Conservation (phyloP, 2,797 vertebrate species). For the Catostomus latipinnis region DNA sequence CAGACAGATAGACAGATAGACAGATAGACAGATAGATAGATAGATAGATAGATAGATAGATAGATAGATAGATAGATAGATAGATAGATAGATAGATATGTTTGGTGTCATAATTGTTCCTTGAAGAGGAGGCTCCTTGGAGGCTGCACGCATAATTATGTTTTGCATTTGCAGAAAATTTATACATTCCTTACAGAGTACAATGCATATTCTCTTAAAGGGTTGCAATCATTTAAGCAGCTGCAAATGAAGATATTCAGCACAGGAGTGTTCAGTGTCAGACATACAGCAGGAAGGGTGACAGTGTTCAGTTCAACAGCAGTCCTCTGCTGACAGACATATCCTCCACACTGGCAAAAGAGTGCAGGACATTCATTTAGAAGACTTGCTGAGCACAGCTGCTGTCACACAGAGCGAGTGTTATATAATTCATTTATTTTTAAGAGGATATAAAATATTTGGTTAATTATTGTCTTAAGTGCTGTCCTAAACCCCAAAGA, state of each 20-base stretch:
- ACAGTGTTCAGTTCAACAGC: background rate
- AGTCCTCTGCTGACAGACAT: conserved; percentile 46
- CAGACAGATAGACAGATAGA: too few species aligned
- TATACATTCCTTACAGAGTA: too few species aligned
- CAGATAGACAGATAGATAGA: too few species aligned
- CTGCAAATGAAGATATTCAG: background rate
- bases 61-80: too few species aligned
- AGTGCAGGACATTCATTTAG: conserved; percentile 68
- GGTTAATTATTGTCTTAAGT: conserved; percentile 84
- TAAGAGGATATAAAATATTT: conserved; percentile 77
- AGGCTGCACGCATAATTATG: too few species aligned
- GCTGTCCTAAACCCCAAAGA: conserved; percentile 75
- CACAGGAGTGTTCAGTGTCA: background rate
- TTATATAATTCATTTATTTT: conserved; percentile 78
- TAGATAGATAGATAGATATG: too few species aligned
- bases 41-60: too few species aligned
- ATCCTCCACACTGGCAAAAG: conserved; percentile 57
- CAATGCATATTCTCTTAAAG: too few species aligned
- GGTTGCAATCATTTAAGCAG: background rate
- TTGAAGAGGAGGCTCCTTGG: too few species aligned
- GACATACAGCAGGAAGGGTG: background rate
- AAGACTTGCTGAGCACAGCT: conserved; percentile 74
- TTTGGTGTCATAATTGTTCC: too few species aligned
- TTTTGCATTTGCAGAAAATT: too few species aligned
- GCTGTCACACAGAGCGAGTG: conserved; percentile 73